A percentile compares a stretch with the other conserved stretches of the same genome.
phyloP scores from a whole-genome alignment of 2,113 vertebrate species.

The Myiozetetes cayanensis region DNA sequence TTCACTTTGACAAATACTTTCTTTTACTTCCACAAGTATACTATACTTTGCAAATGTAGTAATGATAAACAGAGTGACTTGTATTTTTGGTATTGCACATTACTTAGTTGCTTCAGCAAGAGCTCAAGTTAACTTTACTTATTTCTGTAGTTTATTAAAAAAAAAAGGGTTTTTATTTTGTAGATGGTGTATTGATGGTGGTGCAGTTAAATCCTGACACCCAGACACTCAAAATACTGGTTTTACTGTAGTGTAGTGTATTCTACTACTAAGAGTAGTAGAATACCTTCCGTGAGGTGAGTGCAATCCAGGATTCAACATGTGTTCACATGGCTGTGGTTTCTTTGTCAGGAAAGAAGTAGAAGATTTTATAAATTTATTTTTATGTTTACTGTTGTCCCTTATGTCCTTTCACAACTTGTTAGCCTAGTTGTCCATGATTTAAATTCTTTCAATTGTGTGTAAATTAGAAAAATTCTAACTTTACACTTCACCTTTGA shows the following conservation, averaged over 20 bases:
- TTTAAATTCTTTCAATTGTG: not conserved
- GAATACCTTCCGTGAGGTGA: fast-evolving
- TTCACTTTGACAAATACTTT: not conserved
- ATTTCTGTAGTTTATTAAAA: not conserved
- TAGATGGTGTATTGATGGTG: not conserved
- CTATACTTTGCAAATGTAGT: not conserved
- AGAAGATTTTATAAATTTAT: not conserved
- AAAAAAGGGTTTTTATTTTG: not conserved
- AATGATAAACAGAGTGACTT: not conserved
- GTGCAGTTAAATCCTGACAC: not conserved
- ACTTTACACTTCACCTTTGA: not conserved
- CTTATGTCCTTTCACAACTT: not conserved
- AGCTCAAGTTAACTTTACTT: not conserved
- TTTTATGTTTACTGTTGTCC: not conserved
- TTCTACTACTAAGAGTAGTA: not conserved
- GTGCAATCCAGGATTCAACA: not conserved
- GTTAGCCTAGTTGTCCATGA: not conserved
- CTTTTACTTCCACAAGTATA: not conserved
- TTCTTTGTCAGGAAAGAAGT: not conserved
- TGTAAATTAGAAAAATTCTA: not conserved
- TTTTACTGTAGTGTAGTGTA: not conserved
- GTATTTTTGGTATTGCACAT: not conserved
- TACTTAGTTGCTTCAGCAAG: not conserved
- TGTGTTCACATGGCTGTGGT: not conserved
- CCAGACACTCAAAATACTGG: not conserved